phyloP scores from a whole-genome alignment of 2,113 vertebrate genomes.

The Anseranas semipalmata region DNA sequence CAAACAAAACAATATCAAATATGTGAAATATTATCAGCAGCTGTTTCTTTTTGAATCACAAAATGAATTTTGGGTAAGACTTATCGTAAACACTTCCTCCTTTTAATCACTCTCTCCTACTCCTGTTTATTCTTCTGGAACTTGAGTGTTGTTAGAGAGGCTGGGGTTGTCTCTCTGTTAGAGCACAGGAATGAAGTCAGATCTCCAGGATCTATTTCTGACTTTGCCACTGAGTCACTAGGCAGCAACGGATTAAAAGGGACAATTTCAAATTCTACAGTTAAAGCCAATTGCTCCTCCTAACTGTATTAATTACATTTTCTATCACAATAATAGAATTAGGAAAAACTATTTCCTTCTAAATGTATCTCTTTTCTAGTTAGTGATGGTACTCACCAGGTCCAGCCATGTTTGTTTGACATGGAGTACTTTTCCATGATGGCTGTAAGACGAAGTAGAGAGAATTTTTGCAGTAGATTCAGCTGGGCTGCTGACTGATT shows the following conservation, averaged over 20 bases:
- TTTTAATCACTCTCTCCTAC: slow-evolving; percentile 34
- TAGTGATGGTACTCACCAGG: slow-evolving; percentile 83
- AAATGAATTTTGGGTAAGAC: slow-evolving; percentile 11
- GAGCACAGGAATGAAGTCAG: slow-evolving; percentile 4
- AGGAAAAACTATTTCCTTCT: background rate
- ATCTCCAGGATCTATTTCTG: slow-evolving; percentile 14
- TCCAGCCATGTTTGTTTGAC: slow-evolving; percentile 98
- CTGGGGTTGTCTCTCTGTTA: background rate
- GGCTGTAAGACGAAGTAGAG: slow-evolving; percentile 92
- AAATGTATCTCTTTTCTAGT: background rate
- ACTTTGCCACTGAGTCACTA: background rate
- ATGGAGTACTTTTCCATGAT: slow-evolving; percentile 97
- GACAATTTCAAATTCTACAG: background rate
- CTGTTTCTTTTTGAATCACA: slow-evolving; percentile 34
- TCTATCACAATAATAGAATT: background rate
- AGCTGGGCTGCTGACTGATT: slow-evolving; percentile 93
- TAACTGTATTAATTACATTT: background rate
- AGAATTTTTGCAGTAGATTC: slow-evolving; percentile 93
- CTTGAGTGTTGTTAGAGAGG: background rate
- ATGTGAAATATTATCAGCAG: slow-evolving; percentile 25
- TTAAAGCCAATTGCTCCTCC: background rate
- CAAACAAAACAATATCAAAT: background rate
- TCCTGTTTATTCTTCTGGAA: slow-evolving; percentile 46
- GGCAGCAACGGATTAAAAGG: background rate
- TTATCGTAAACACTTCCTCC: slow-evolving; percentile 49